Evolutionary conservation across 2,888 invertebrate genomes (phyloP), one percentile per base, ranked within the genome.

Genomic region (Eucera pruinosa): DNA sequence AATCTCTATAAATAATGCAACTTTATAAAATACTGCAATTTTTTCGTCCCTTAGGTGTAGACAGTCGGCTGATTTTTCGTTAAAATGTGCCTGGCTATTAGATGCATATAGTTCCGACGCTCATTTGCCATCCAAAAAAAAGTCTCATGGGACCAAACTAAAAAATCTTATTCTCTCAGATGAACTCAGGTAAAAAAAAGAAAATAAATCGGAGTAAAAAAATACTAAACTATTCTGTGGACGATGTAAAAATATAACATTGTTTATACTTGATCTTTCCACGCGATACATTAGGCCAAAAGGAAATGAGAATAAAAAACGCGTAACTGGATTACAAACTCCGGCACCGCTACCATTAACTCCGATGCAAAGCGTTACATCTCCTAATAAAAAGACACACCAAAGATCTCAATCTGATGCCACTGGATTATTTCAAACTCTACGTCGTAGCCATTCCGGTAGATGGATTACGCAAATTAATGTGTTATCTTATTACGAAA

Each of bases 21-120:
- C n/a, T n/a, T n/a, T n/a, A 7, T 33, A 23, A 78, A 23, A 36
- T 43, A 23, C 36, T 13, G 3, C 33, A 11, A 48, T 9, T 23
- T 43, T 30, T 33, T 23, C 64, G 6, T 77, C 69, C 92, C 92
- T n/a, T 90, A 96, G 96, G 92, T 99, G 99, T 94, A 95, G 98
- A 89, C 95, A 96, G 92, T 98, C 98, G 84, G 97, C 97, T 75
- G 98, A 99, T 93, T 99, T 99, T 93, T 98, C 99, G 52, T 94
- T 99, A 85, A 96, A 98, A 92, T 96, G 98, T 91, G 97, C 98
- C 89, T 99, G 99, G 99, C 94, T 99, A 66, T 93, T 99, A 90
- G 98, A 98, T 88, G 98, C 99, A 25, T 98, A 97, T 92, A 96
- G 97, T 83, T 95, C 96, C 45, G 97, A 96, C 90, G 94, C 94